phyloP scores from a whole-genome alignment of 2,113 vertebrate species.

The Apteryx owenii region DNA sequence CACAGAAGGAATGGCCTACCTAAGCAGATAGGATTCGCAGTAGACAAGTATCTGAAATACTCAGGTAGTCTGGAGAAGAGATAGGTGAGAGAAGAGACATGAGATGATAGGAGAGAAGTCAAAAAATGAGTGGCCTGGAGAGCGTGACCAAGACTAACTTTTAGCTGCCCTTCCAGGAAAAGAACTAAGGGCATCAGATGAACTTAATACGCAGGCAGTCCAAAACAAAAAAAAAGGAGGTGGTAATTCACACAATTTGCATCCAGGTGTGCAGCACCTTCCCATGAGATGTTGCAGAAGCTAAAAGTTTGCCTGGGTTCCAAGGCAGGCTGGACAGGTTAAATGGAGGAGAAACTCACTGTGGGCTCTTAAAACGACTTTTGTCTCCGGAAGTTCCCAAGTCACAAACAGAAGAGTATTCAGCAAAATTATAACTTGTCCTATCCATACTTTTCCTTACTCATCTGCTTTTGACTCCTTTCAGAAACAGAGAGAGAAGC shows the following conservation, averaged over 20 bases:
- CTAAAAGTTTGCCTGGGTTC: background rate
- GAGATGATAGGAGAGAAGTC: background rate
- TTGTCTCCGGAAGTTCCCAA: background rate
- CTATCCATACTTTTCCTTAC: background rate
- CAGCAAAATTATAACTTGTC: background rate
- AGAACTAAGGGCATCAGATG: background rate
- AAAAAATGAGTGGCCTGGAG: fast-evolving
- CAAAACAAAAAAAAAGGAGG: background rate
- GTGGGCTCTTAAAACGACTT: background rate
- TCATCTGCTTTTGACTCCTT: background rate
- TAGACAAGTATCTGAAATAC: background rate
- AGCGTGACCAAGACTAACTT: background rate
- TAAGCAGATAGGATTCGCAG: background rate
- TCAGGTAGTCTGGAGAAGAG: background rate
- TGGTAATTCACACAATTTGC: background rate
- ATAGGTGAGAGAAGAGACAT: background rate
- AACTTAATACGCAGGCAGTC: background rate
- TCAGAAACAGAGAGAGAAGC: background rate
- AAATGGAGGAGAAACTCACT: background rate
- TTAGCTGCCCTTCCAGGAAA: background rate
- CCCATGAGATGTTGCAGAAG: background rate
- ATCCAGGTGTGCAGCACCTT: background rate
- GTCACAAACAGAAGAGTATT: background rate
- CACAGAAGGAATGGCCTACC: background rate
- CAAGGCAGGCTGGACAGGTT: background rate